Evolutionary conservation across 2,113 vertebrate genomes (phyloP), one percentile per base, ranked within the genome.

Genomic region (Sprattus sprattus): DNA sequence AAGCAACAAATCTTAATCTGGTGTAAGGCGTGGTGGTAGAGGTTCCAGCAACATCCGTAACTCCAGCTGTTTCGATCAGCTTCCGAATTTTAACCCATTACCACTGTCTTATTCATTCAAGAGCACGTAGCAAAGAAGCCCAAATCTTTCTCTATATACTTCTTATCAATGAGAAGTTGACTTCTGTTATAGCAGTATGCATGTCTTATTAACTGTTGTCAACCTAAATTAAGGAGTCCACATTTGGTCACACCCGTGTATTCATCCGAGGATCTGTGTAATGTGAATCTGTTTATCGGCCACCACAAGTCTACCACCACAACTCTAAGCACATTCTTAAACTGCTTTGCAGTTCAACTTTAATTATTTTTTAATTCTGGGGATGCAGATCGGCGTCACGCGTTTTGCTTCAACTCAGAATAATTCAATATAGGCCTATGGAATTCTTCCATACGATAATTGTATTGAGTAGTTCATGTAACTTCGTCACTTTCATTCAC

Each of bases 11-110:
- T 89, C 90, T 92, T 86, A 94, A 91, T 92, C 91, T 89, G 64
- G 60, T 80, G 22, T 83, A 90, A 90, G 88, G 92, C 89, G 91
- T 93, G 92, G 91, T 92, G 91, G 87, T 91, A 89, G 90, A 89
- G 83, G 83, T 88, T 84, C 85, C 81, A 45, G 39, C 83, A 88
- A 57, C 86, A 86, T 67, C 86, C 25, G 32, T 81, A 88, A 82
- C 88, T 71, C 92, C 86, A 47, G 89, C 89, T 87, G 88, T 45
- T 91, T 71, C 81, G 67, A 80, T 84, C 86, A 22, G 46, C 10
- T 47, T 52, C 86, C 83, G 81, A 83, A 85, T 78, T 50, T 78
- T 11, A 44, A 78, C 28, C 18, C 32, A 11, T 6, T 15, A 16
- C 71, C 28, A 32, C 71, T 0, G 15, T 13, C 2, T 78, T 78